phyloP scores from a whole-genome alignment of 92 coral and sea anemone genomes.

The Epizoanthus stellaris region DNA sequence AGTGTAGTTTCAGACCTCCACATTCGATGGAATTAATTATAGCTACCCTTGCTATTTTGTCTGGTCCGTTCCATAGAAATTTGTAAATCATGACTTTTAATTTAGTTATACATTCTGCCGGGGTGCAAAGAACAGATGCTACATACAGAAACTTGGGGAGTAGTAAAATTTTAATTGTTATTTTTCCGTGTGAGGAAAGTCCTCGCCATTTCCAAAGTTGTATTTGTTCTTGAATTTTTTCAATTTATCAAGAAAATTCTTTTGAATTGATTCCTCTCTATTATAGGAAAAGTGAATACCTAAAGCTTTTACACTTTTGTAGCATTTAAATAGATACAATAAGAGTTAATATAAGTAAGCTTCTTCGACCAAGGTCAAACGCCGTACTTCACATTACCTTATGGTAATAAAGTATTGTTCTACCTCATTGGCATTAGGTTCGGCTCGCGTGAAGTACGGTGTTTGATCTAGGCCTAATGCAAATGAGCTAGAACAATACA shows the following conservation, averaged over 20 bases:
- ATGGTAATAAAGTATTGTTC: too few relatives aligned
- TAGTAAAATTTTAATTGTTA: conserved; percentile 9
- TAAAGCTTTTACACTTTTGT: conserved; percentile 29
- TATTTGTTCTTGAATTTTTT: conserved; percentile 25
- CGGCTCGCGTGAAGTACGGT: too few relatives aligned
- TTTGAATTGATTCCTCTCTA: conserved; percentile 5
- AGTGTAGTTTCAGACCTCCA: too few relatives aligned
- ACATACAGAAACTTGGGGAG: conserved; percentile 20
- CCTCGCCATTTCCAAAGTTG: conserved; percentile 16
- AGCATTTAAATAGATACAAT: not conserved
- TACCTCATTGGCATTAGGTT: too few relatives aligned
- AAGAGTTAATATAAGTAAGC: too few relatives aligned
- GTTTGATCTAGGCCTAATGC: too few relatives aligned
- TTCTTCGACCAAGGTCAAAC: too few relatives aligned
- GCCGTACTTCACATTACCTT: too few relatives aligned
- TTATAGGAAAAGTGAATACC: conserved; percentile 42
- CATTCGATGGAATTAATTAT: conserved; percentile 17
- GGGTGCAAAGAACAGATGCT: conserved; percentile 15
- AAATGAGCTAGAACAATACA: too few relatives aligned
- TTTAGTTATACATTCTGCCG: conserved; percentile 14
- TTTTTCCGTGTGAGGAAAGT: conserved; percentile 32
- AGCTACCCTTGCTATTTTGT: not conserved
- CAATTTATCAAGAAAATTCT: conserved; percentile 28
- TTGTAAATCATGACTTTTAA: conserved; percentile 18
- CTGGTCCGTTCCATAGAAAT: conserved; percentile 29